Evolutionary conservation across 2,797 vertebrate species (phyloP), one percentile per base, ranked within the genome.

Genomic region (Oreonectes daqikongensis): DNA sequence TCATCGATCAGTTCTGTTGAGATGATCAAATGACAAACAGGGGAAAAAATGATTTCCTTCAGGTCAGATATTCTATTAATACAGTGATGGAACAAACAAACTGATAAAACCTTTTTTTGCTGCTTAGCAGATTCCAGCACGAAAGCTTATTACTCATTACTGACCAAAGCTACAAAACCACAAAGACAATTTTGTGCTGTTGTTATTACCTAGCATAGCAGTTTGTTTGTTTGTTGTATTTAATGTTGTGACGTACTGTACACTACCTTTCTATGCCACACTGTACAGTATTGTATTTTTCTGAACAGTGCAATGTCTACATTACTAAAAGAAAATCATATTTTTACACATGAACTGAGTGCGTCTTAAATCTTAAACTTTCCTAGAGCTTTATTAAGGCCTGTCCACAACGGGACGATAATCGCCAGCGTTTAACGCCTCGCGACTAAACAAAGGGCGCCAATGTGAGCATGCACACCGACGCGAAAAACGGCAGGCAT

Each of bases 91-190:
- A 61, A 60, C 7, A 35, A 61, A 53, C 9, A 22, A 72, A 48
- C 26, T 50, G 20, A 63, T 63, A 0, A 72, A 35, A 61, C 7
- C 7, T 32, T 8, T 32, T 61, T 72, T 11, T 35, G 22, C 35
- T 20, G 26, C 20, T 24, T 24, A 12, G 11, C 15, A 50, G 42
- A 73, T 64, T 52, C 15, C 9, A 18, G 9, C 32, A 15, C 15
- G 10, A 72, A 50, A 48, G 18, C n/a, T 44, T 72, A 32, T 57
- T 72, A 20, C 52, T 70, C 35, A 44, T 48, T 42, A 42, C 5
- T 40, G 22, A n/a, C 32, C 22, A 70, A 52, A 9, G 30, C 20
- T 53, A 52, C 6, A 53, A 24, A 57, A 22, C 22, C 7, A 15
- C 24, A 8, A 30, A 30, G 3, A 3, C 28, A 30, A 30, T 28